These are phyloP conservation scores for Aproaerema taeniolella DNA, from an alignment of 2,888 invertebrate genomes.

Conservation along the genomic window DNA sequence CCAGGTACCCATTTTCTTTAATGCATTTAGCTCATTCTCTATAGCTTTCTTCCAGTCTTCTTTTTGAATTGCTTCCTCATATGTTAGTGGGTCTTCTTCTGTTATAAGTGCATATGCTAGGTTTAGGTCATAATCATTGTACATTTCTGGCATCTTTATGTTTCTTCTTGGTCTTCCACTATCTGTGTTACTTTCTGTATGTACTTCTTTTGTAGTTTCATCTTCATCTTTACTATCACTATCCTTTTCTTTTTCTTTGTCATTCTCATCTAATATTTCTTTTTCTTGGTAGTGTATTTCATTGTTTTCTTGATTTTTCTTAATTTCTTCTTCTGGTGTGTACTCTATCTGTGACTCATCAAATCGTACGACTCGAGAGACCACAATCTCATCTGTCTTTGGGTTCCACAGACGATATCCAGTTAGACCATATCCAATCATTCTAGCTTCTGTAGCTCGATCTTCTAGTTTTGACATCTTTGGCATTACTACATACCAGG, in stretches of 20 bases:
- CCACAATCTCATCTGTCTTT: constrained; percentile 4
- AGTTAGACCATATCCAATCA: constrained; percentile 16
- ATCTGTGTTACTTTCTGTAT: no score
- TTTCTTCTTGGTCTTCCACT: no score
- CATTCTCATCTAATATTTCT: no score
- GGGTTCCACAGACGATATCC: constrained; percentile 19
- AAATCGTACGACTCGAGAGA: constrained; percentile 12
- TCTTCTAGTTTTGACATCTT: constrained; percentile 11
- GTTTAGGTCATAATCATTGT: background rate
- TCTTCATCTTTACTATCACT: no score
- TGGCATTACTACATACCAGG: constrained; percentile 14
- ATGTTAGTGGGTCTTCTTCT: constrained; percentile 2
- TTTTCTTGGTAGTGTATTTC: no score
- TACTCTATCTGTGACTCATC: no score
- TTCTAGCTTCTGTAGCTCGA: constrained; percentile 15
- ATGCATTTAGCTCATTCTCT: constrained; percentile 5
- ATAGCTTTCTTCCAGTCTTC: constrained; percentile 12
- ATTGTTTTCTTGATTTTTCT: no score
- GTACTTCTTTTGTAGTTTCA: no score
- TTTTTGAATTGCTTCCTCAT: constrained; percentile 5
- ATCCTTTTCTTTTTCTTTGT: no score
- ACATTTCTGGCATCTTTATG: no score
- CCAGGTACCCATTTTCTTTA: constrained; percentile 10
- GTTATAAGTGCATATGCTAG: constrained; percentile 1
- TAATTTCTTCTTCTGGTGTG: no score